Conservation (phyloP, 1,140 invertebrate genomes). For the Trichomalopsis sarcophagae region DNA sequence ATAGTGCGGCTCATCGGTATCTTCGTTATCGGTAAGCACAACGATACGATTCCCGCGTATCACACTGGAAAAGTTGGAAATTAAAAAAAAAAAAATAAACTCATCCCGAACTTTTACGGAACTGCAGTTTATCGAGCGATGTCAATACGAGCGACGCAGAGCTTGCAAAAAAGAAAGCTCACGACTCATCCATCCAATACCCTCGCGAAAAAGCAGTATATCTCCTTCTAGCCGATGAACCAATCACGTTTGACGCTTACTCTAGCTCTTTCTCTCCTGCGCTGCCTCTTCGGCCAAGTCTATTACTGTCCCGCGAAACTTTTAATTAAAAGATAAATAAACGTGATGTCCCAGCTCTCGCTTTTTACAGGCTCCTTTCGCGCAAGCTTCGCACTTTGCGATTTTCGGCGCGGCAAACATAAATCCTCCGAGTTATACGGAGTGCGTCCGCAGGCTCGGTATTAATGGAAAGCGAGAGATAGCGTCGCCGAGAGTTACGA, state of each 20-base stretch:
- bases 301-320: slow-evolving; percentile 36
- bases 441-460: background rate
- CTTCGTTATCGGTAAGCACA: slow-evolving; percentile 89
- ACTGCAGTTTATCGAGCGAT: no score
- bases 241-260: background rate
- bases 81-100: no score
- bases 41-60: no score
- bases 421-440: slow-evolving; percentile 14
- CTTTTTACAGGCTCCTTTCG: slow-evolving; percentile 32
- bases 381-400: slow-evolving; percentile 7
- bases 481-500: background rate
- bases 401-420: slow-evolving; percentile 17
- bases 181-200: no score
- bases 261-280: no score
- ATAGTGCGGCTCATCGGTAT: slow-evolving; percentile 92
- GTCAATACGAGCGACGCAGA: background rate
- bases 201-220: background rate
- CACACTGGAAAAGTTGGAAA: no score
- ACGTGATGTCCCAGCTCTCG: slow-evolving; percentile 8
- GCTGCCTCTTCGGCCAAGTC: background rate
- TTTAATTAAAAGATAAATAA: slow-evolving; percentile 56
- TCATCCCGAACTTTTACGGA: no score
- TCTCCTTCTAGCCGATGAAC: background rate
- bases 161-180: background rate
- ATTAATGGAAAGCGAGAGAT: slow-evolving; percentile 35